Evolutionary conservation across 2,113 vertebrate genomes (phyloP), one percentile per base, ranked within the genome.

Genomic region (Brachyhypopomus occidentalis): DNA sequence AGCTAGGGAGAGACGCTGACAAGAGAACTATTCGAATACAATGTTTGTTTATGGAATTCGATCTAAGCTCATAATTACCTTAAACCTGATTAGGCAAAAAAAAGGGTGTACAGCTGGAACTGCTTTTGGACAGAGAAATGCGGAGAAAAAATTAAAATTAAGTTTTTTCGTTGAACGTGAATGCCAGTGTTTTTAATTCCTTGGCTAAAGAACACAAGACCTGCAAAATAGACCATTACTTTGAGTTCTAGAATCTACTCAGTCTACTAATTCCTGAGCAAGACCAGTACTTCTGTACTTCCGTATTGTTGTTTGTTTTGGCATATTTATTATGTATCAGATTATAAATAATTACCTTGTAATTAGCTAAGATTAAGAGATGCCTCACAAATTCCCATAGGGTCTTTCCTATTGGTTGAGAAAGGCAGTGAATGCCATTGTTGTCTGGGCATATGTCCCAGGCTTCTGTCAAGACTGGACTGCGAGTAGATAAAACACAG

Each of bases 21-120:
- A 70, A 84, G 69, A 80, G 79, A 81, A 60, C 79, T 78, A 85
- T 84, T 80, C 58, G 75, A 83, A 82, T 75, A 84, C 78, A 78
- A 22, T 86, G 86, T 85, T 87, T 89, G 86, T 87, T 86, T 85
- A 87, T 83, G 80, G 78, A 85, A 85, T 89, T 85, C 78, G 82
- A 86, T 88, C 82, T 87, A 81, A 87, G 76, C 81, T 83, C 82
- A 81, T 88, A 87, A 88, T 85, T 79, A 82, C 78, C 77, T 78
- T 84, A 88, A 87, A 86, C 83, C 85, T 84, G 82, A 86, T 85
- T 84, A 85, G 74, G 78, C 72, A 77, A 81, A 58, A 83, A 77
- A 73, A 62, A 60, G 63, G 41, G 62, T 48, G 69, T 23, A 73
- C 84, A 88, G 86, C 84, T 88, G 84, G 78, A 83, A 79, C 75